Evolutionary conservation across 2,113 vertebrate species (phyloP).

Genomic region (Zeus faber): DNA sequence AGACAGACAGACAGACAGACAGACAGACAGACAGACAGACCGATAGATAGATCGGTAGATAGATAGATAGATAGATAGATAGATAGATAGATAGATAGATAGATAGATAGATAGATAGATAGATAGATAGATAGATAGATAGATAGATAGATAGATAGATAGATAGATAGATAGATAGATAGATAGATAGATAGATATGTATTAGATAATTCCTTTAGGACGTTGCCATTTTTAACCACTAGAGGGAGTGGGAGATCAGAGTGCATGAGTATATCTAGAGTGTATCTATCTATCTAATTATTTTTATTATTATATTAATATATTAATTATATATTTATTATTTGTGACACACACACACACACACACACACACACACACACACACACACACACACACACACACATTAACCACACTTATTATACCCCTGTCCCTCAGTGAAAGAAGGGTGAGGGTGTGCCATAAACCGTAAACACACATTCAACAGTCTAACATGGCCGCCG

Average conservation of each 20-base stretch:
- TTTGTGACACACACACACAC: no score
- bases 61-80: not conserved
- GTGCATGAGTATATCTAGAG: not conserved
- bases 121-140: not conserved
- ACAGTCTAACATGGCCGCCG: no score
- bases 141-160: not conserved
- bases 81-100: not conserved
- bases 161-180: not conserved
- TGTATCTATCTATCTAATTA: not conserved
- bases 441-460: no score
- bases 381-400: no score
- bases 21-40: not conserved
- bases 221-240: not conserved
- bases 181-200: not conserved
- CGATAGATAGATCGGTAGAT: no score
- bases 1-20: not conserved
- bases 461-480: no score
- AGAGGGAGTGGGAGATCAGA: not conserved
- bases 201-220: not conserved
- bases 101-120: not conserved
- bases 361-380: no score
- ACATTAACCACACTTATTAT: no score
- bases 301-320: no score
- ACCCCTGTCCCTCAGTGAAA: no score
- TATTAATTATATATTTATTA: no score